Base-by-base conservation (phyloP, 1,140 invertebrate genomes). In the Planococcus citri region DNA sequence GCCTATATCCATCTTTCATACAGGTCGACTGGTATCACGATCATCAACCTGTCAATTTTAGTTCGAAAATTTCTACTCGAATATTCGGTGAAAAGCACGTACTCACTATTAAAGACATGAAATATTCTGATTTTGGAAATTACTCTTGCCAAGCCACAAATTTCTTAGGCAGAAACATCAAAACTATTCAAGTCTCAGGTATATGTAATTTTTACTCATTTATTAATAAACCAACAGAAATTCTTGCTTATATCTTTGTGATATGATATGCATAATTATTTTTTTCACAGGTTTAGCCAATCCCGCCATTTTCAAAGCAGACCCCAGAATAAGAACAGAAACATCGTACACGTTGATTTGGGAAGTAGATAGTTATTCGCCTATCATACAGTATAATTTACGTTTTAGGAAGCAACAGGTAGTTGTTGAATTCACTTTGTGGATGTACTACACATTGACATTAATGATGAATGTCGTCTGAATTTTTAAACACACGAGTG, bases 91-190 rank as follows among this genome's bases (percentile, higher is more conserved):
- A 64, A 24, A 27, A 64, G 17, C 25, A 64, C 17, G 25, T 64
- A 25, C 25, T 64, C 9, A 64, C 25, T 14, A 64, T 64, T 27
- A 77, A 79, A 21, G 80, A 82, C 72, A 80, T 84, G 10, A 80
- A 83, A 70, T 76, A 76, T 17, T 77, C 79, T 1, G 83, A 85
- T 75, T 85, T 85, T 75, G 83, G 83, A 21, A 84, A 84, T 72
- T 76, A 75, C 70, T 80, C 79, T 70, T 81, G 80, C 72, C 79
- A 80, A 9, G 80, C 80, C 22, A 80, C 80, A 41, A 81, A 81
- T 74, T 78, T 78, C 9, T 72, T 81, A 24, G 80, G 80, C 17
- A 75, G 77, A 64, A 79, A 79, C 22, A 80, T 80, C 73, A 80
- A 80, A 73, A 79, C 79, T 68, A 81, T 81, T 72, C 80, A 81